A percentile compares a stretch with the other conserved stretches of the same genome.
Evolutionary conservation across 2,888 invertebrate species (phyloP).

Genomic region (Artemia sinica): DNA sequence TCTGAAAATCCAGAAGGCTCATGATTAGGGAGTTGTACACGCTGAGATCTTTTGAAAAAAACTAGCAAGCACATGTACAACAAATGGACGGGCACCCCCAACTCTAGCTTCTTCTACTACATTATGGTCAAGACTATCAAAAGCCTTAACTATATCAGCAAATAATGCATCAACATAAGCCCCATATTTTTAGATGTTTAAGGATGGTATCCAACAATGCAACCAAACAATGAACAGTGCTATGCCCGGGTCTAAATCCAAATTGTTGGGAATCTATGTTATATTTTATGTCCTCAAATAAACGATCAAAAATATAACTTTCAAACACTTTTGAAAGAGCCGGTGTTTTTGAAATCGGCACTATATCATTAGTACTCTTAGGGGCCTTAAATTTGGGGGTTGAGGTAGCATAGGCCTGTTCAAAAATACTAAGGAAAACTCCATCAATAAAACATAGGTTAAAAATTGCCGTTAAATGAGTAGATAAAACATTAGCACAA

Average conservation of each 20-base stretch:
- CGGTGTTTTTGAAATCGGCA: constrained; percentile 4
- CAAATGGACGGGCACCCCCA: neutral
- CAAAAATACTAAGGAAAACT: neutral
- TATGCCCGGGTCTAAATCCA: no score
- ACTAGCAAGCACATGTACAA: neutral
- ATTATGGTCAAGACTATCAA: neutral
- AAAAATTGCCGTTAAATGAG: neutral
- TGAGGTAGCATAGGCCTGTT: neutral
- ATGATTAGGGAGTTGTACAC: constrained; percentile 12
- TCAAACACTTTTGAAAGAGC: neutral
- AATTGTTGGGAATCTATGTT: no score
- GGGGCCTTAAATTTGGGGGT: neutral
- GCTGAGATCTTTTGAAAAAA: neutral
- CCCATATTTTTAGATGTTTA: no score
- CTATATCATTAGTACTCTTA: neutral
- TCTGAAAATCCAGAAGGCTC: no score
- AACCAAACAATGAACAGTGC: neutral
- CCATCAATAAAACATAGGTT: neutral
- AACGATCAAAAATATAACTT: constrained; percentile 7
- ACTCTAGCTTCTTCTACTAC: neutral
- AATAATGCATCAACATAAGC: no score
- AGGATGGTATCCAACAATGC: no score
- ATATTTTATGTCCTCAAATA: no score
- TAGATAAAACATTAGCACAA: neutral
- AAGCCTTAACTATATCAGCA: no score